Percentiles rank a stretch among this genome's conserved stretches.
Conservation (phyloP, 2,113 vertebrate species). For the Pungitius pungitius region DNA sequence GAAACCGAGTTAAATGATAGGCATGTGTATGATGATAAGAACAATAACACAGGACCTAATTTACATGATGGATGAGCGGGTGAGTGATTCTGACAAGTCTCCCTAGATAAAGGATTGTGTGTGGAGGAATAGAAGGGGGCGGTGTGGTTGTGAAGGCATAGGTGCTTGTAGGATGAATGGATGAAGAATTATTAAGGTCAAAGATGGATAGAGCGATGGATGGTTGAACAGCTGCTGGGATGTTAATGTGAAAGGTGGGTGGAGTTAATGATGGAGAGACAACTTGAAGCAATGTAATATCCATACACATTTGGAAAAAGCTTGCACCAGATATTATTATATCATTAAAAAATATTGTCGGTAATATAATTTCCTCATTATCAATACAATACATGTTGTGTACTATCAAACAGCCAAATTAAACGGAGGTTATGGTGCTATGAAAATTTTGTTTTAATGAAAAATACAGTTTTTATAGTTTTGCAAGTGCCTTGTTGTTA, state of each 20-base stretch:
- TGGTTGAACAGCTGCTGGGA: background rate
- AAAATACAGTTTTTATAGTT: too few species aligned
- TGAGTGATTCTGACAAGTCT: slow-evolving; percentile 59
- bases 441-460: background rate
- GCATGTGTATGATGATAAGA: slow-evolving; percentile 62
- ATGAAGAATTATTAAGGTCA: slow-evolving; percentile 35
- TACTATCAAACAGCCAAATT: background rate
- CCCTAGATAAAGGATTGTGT: slow-evolving; percentile 45
- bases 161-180: slow-evolving; percentile 32
- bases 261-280: background rate
- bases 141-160: slow-evolving; percentile 35
- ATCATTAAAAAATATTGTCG: background rate
- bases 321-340: background rate
- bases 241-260: slow-evolving; percentile 10
- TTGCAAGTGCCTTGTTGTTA: background rate
- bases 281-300: background rate
- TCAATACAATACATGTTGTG: background rate
- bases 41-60: slow-evolving; percentile 61
- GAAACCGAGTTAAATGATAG: slow-evolving; percentile 46
- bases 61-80: slow-evolving; percentile 58
- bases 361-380: background rate
- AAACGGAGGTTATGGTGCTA: background rate
- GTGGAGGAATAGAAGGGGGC: slow-evolving; percentile 1
- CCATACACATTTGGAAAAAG: background rate
- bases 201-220: slow-evolving; percentile 21